A percentile compares a stretch with the other conserved stretches of the same genome.
Conservation (phyloP, 1,140 invertebrate genomes). For the Nasonia vitripennis region DNA sequence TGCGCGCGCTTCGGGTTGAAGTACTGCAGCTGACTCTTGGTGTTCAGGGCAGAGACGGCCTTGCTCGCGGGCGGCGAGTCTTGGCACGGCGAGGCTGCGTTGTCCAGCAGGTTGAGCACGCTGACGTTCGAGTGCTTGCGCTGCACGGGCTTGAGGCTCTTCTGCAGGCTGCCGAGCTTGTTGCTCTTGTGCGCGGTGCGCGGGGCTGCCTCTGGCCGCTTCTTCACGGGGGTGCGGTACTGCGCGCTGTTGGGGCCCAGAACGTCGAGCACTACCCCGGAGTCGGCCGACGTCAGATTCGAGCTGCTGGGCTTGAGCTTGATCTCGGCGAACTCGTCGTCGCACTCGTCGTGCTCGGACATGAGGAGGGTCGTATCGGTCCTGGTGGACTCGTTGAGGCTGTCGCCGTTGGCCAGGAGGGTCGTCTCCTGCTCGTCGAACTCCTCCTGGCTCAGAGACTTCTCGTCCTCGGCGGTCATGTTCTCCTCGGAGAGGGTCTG, state of each 20-base stretch:
- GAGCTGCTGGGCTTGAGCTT: background rate
- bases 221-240: constrained; percentile 49
- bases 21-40: constrained; percentile 50
- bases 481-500: background rate
- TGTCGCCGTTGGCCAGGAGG: background rate
- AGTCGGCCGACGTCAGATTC: background rate
- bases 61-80: constrained; percentile 69
- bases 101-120: constrained; percentile 63
- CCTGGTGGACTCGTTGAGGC: constrained; percentile 49
- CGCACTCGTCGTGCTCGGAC: constrained; percentile 55
- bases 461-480: background rate
- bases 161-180: constrained; percentile 22
- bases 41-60: background rate
- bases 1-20: constrained; percentile 66
- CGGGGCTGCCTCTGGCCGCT: constrained; percentile 26
- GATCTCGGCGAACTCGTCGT: background rate
- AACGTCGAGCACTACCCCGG: background rate
- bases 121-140: constrained; percentile 41
- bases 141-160: constrained; percentile 38
- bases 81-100: constrained; percentile 67
- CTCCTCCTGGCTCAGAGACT: constrained; percentile 5
- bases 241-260: background rate
- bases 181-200: constrained; percentile 37
- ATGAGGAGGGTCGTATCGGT: constrained; percentile 55
- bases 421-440: background rate